These are phyloP conservation scores for Lophius piscatorius DNA, from an alignment of 2,113 vertebrate species.

Conservation along the genomic window DNA sequence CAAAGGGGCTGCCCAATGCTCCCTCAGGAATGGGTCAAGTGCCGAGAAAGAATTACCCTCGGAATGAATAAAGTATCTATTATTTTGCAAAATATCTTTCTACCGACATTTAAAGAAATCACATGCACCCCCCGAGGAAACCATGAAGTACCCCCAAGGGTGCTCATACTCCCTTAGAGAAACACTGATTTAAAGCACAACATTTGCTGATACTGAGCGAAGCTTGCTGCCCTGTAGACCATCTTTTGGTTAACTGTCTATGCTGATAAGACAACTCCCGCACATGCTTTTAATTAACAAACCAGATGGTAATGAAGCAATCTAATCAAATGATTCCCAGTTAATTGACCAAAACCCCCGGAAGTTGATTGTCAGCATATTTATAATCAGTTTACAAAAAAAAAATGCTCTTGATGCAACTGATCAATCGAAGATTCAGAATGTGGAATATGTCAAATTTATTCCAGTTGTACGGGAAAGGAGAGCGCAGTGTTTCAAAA, in stretches of 20 bases:
- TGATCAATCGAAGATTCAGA: background rate
- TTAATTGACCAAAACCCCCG: slow-evolving; percentile 28
- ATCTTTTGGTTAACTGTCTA: slow-evolving; percentile 19
- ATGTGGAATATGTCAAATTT: background rate
- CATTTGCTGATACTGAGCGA: no score
- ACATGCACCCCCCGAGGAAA: no score
- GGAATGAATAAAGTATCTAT: no score
- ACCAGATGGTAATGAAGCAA: slow-evolving; percentile 26
- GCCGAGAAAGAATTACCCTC: no score
- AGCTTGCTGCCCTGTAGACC: no score
- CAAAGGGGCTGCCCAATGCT: no score
- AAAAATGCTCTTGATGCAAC: background rate
- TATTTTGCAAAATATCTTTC: no score
- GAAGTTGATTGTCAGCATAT: background rate
- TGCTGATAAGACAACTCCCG: slow-evolving; percentile 33
- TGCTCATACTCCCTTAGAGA: no score
- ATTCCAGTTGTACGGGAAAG: background rate
- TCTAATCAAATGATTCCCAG: slow-evolving; percentile 21
- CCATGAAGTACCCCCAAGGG: no score
- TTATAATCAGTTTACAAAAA: slow-evolving; percentile 19
- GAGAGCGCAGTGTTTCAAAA: background rate
- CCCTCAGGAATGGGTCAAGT: no score
- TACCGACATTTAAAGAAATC: no score
- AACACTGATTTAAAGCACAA: no score
- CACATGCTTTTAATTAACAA: slow-evolving; percentile 24